Conservation (phyloP, 2,797 vertebrate genomes). For the Lates japonicus region DNA sequence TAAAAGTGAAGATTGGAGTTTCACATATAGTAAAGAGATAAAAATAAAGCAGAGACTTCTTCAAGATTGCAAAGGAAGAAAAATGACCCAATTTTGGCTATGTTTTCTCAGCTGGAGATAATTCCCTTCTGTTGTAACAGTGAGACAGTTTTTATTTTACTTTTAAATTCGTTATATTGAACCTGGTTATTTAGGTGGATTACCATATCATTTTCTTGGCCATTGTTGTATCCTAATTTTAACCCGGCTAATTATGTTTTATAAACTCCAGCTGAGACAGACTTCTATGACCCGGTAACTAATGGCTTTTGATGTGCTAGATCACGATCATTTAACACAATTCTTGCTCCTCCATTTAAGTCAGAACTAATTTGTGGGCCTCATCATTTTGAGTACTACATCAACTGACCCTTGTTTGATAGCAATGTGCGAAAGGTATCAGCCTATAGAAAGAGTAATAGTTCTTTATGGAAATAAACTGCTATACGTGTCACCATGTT, state of each 20-base stretch:
- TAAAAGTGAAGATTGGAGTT: slow-evolving; percentile 49
- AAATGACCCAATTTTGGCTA: slow-evolving; percentile 67
- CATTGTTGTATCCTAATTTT: slow-evolving; percentile 14
- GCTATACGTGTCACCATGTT: too few species aligned
- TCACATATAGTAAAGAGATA: slow-evolving; percentile 60
- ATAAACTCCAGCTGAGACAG: slow-evolving; percentile 2
- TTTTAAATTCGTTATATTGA: slow-evolving; percentile 47
- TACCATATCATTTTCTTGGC: too few species aligned
- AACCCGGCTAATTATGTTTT: slow-evolving; percentile 16
- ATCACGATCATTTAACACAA: slow-evolving; percentile 11
- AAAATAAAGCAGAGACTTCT: slow-evolving; percentile 61
- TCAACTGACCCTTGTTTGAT: neutral
- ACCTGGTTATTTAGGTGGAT: slow-evolving; percentile 43
- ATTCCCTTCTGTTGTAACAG: slow-evolving; percentile 55
- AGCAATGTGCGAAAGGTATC: neutral
- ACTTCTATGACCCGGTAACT: slow-evolving; percentile 1
- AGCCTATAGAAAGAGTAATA: too few species aligned
- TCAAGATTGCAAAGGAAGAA: slow-evolving; percentile 65
- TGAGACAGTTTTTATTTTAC: slow-evolving; percentile 50
- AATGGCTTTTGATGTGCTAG: slow-evolving; percentile 19
- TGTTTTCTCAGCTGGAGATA: slow-evolving; percentile 63
- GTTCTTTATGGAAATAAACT: too few species aligned
- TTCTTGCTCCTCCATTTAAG: slow-evolving; percentile 8
- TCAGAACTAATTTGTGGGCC: neutral
- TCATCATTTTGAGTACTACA: too few species aligned